Percentiles rank a stretch among this genome's conserved stretches.
These are phyloP conservation scores for Galaxias olidus DNA, from an alignment of 2,797 vertebrate genomes.

Conservation along the genomic window DNA sequence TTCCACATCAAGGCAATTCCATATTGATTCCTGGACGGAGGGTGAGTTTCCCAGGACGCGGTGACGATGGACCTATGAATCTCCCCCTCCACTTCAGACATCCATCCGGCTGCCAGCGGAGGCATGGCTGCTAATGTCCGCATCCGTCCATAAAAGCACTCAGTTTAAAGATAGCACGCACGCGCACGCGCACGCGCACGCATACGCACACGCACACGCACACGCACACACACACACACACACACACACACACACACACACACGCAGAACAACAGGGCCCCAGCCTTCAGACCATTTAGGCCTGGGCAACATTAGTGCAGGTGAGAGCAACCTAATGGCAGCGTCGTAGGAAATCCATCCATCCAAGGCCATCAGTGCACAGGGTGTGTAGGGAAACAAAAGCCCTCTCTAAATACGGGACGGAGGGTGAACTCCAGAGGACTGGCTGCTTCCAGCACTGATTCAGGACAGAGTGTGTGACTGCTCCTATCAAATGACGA, in stretches of 20 bases:
- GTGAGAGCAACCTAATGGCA: background rate
- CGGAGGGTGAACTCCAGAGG: too few species aligned
- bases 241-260: conserved; percentile 4
- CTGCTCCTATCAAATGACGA: background rate
- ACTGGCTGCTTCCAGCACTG: too few species aligned
- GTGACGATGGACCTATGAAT: too few species aligned
- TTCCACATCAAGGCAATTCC: conserved; percentile 46
- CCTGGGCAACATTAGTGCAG: too few species aligned
- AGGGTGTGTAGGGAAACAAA: too few species aligned
- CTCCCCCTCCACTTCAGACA: conserved; percentile 25
- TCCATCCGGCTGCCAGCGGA: conserved; percentile 12
- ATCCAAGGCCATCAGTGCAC: too few species aligned
- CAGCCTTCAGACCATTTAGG: too few species aligned
- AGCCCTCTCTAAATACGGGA: too few species aligned
- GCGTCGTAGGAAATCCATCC: too few species aligned
- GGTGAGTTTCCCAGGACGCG: conserved; percentile 39
- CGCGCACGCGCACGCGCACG: background rate
- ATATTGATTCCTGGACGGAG: conserved; percentile 53
- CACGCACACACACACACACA: conserved; percentile 3
- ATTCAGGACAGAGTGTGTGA: too few species aligned
- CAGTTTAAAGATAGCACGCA: too few species aligned
- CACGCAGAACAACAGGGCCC: background rate
- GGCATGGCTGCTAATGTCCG: conserved; percentile 1
- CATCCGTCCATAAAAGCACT: background rate
- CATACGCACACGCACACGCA: conserved; percentile 11